A percentile compares a stretch with the other conserved stretches of the same genome.
phyloP scores from a whole-genome alignment of 1,140 invertebrate species.

The Medauroidea extradentata region DNA sequence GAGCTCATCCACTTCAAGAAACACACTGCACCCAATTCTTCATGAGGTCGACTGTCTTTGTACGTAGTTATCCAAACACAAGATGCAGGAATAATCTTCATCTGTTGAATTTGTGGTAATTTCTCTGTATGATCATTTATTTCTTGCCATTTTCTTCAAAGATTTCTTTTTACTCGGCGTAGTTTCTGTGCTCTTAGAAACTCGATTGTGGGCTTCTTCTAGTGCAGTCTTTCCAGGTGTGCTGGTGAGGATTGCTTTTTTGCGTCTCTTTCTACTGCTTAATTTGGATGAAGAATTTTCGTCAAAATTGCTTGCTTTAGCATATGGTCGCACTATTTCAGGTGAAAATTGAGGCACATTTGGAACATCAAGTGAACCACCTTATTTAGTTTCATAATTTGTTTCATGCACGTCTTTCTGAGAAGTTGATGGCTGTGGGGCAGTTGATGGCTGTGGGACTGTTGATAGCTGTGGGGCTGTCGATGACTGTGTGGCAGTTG shows the following conservation, averaged over 20 bases:
- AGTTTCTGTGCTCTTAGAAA: not conserved
- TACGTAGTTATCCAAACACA: conserved; percentile 20
- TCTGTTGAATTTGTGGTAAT: conserved; percentile 15
- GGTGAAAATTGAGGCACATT: not conserved
- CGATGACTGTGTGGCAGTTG: too few relatives aligned
- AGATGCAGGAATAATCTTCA: conserved; percentile 21
- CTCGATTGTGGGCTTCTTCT: conserved; percentile 13
- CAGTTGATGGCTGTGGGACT: too few relatives aligned
- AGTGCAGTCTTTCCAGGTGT: conserved; percentile 25
- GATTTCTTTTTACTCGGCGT: conserved; percentile 3
- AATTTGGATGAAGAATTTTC: not conserved
- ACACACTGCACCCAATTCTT: conserved; percentile 23
- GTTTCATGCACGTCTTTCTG: too few relatives aligned
- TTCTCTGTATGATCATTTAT: conserved; percentile 9
- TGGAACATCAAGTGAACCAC: too few relatives aligned
- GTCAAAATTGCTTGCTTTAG: conserved; percentile 7
- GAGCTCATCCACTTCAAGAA: conserved; percentile 23
- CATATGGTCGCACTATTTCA: conserved; percentile 15
- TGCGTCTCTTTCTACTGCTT: conserved; percentile 18
- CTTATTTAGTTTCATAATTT: too few relatives aligned
- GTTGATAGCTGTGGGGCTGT: too few relatives aligned
- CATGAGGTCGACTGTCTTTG: conserved; percentile 17
- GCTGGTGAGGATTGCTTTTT: conserved; percentile 30
- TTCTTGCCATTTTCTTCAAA: conserved; percentile 8
- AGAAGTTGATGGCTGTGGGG: too few relatives aligned